Evolutionary conservation across 1,140 invertebrate species (phyloP), one percentile per base, ranked within the genome.

Genomic region (Plodia interpunctella): DNA sequence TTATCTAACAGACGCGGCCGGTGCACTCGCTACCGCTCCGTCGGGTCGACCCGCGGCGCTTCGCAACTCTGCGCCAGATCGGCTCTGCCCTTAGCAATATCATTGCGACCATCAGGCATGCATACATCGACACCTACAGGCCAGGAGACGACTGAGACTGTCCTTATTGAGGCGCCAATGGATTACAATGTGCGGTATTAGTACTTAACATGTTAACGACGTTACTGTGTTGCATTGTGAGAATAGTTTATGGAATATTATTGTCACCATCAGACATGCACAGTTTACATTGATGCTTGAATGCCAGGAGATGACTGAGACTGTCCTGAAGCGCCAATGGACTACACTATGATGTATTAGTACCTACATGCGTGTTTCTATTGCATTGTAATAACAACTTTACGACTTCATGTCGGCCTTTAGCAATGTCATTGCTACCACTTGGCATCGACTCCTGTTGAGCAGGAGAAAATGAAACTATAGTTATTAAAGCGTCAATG

Each of bases 11-110:
- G 84, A 66, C 74, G 83, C 19, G 83, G 84, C 19, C 70, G 80
- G 18, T 84, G 83, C 55, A 81, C 82, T 0, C 68, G 78, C 11
- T 87, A 86, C 65, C 68, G 72, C 18, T 83, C 84, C 1, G 81
- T 75, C 0, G 78, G 72, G 0, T 80, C 79, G 0, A 80, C 81
- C 0, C 72, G 85, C 0, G 80, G 85, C 6, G 85, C 85, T 0
- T 85, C 85, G 0, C 85, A 88, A 55, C 68, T 88, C 0, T 87
- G 83, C 57, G 85, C 85, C 0, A 63, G 83, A 10, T 87, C 83
- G 4, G 83, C 85, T 0, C 62, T 88, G 1, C 85, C 85, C 0
- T 64, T 88, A 8, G 85, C 85, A n/a, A 86, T 88, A 63, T 88
- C 85, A 3, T 66, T 88, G 2, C 64, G 83, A 50, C 78, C 80